These are phyloP conservation scores for Procavia capensis DNA, from an alignment of 2,113 vertebrate species.

Conservation along the genomic window DNA sequence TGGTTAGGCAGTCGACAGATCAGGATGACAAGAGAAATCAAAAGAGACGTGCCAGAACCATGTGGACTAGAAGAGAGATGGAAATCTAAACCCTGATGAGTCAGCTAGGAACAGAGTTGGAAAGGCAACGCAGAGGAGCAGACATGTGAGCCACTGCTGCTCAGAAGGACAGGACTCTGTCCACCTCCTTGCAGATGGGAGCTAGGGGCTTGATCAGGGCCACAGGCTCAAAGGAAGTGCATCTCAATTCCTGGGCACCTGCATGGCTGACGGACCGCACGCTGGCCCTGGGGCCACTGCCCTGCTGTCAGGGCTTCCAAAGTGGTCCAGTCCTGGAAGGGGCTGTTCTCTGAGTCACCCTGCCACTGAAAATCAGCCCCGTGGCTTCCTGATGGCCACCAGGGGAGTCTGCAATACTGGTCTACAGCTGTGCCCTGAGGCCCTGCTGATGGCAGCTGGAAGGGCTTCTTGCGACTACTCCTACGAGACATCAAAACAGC, in stretches of 20 bases:
- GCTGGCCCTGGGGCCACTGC: background rate
- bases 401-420: fast-evolving
- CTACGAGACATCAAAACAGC: background rate
- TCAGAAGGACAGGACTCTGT: background rate
- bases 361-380: background rate
- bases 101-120: background rate
- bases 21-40: background rate
- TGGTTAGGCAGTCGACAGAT: background rate
- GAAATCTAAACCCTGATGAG: constrained; percentile 1
- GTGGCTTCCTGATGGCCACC: background rate
- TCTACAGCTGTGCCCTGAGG: background rate
- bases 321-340: background rate
- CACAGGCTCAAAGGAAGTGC: background rate
- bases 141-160: background rate
- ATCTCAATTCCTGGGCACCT: background rate
- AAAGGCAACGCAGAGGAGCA: background rate
- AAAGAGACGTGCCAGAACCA: background rate
- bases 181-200: background rate
- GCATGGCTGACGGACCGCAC: background rate
- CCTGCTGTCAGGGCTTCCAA: background rate
- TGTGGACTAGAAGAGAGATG: background rate
- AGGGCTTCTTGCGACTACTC: background rate
- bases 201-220: background rate
- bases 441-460: background rate
- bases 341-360: background rate